These are phyloP conservation scores for Drosophila affinis DNA, from an alignment of 2,888 invertebrate species.

Conservation along the genomic window DNA sequence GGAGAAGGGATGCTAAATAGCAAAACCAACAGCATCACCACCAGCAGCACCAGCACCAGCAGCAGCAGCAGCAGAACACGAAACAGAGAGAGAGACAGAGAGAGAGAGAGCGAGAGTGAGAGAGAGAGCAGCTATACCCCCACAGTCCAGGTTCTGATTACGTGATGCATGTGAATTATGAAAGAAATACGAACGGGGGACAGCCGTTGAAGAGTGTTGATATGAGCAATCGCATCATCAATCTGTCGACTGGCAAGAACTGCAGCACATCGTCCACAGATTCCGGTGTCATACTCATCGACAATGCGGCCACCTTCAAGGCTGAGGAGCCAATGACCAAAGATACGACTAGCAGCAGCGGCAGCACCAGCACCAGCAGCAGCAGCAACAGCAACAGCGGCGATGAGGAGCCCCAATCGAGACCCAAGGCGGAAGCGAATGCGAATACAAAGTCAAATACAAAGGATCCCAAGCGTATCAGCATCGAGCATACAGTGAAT, in stretches of 20 bases:
- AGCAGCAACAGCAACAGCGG: conserved; percentile 4
- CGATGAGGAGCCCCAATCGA: conserved; percentile 12
- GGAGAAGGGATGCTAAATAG: conserved; percentile 28
- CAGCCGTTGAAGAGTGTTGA: neutral
- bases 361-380: conserved; percentile 7
- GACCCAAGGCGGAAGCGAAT: conserved; percentile 30
- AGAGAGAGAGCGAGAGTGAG: neutral
- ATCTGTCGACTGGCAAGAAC: conserved; percentile 62
- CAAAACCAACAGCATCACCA: conserved; percentile 12
- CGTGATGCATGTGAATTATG: conserved; percentile 70
- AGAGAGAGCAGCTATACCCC: neutral
- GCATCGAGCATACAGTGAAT: conserved; percentile 67
- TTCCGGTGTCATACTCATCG: conserved; percentile 80
- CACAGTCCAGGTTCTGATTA: conserved; percentile 8
- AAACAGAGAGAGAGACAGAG: conserved; percentile 12
- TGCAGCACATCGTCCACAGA: conserved; percentile 81
- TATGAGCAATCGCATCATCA: conserved; percentile 50
- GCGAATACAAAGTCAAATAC: conserved; percentile 18
- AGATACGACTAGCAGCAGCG: conserved; percentile 36
- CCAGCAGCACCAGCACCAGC: neutral
- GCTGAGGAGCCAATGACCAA: conserved; percentile 46
- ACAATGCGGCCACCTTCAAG: conserved; percentile 64
- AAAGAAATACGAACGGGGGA: conserved; percentile 60
- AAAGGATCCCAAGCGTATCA: conserved; percentile 50
- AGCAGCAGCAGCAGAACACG: neutral